Base-by-base conservation (phyloP, 2,113 vertebrate species). In the Tursiops truncatus region DNA sequence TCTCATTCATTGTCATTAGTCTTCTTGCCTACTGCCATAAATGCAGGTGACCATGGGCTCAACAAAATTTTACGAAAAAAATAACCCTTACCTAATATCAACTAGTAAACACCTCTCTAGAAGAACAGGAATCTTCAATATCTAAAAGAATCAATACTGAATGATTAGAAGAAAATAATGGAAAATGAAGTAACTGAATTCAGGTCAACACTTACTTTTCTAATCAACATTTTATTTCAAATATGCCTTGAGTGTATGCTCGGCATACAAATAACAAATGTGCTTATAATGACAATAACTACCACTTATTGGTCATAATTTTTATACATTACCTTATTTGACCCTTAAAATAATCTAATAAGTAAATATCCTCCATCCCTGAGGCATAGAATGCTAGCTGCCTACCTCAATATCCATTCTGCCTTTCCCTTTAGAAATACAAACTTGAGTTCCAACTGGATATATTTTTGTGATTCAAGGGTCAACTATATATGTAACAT, bases 181-280 rank as follows among this genome's bases (percentile, higher is more conserved):
- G 71, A 92, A 84, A 97, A 93, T 76, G 17, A 89, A 92, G 56
- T 71, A 96, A 97, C 73, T 89, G 91, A 95, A 96, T 97, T 93
- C 73, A 96, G 44, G 31, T 26, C 73, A 97, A 96, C 2, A 70
- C 3, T 83, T 84, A 96, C 81, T 93, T 97, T 80, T 68, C 53
- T 93, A 91, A 91, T 44, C 77, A 84, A 97, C 70, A 90, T 86
- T 96, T 77, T 97, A 89, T 73, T 62, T 95, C 65, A 90, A 92
- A 92, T 95, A 97, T 77, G 21, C 31, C 76, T 70, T 62, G 94
- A 88, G 31, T 84, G 7, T 82, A 95, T 86, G 41, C 28, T 93
- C 47, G 63, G 83, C 62, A 90, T 73, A n/a, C 17, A 41, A 92
- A 80, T 82, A 95, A 96, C 12, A 91, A 50, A n/a, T 82, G 23